A percentile compares a stretch with the other conserved stretches of the same genome.
phyloP scores from a whole-genome alignment of 2,888 invertebrate species.

The Diadromus collaris region DNA sequence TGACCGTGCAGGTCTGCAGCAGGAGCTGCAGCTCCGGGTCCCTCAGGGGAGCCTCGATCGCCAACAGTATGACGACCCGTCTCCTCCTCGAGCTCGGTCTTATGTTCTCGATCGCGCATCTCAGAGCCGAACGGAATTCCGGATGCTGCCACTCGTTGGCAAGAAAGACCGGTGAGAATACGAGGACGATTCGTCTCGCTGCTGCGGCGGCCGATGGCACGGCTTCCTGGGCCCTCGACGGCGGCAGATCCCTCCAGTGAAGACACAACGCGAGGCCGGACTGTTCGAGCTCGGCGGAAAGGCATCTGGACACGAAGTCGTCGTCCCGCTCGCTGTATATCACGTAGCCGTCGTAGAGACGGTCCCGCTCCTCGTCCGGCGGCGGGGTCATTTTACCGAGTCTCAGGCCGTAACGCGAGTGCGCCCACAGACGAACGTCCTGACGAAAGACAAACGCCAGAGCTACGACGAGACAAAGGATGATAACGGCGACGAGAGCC shows the following conservation, averaged over 20 bases:
- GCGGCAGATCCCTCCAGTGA: constrained; percentile 80
- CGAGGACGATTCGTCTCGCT: constrained; percentile 89
- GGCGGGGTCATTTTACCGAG: constrained; percentile 80
- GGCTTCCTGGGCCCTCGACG: constrained; percentile 80
- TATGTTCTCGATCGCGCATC: constrained; percentile 87
- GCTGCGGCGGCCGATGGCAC: constrained; percentile 84
- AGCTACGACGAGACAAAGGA: constrained; percentile 86
- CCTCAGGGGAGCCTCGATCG: constrained; percentile 86
- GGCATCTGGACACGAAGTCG: constrained; percentile 86
- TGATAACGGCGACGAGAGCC: constrained; percentile 86
- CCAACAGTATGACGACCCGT: constrained; percentile 80
- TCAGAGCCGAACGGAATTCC: constrained; percentile 91
- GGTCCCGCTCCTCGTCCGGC: constrained; percentile 82
- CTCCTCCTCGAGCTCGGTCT: constrained; percentile 75
- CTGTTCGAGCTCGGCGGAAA: constrained; percentile 88
- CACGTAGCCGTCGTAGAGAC: constrained; percentile 91
- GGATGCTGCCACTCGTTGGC: constrained; percentile 92
- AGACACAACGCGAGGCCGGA: constrained; percentile 86
- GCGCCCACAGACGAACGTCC: constrained; percentile 90
- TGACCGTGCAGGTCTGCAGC: constrained; percentile 86
- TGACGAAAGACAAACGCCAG: constrained; percentile 88
- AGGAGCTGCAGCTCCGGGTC: constrained; percentile 89
- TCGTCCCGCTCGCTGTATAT: constrained; percentile 92
- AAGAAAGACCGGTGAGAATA: constrained; percentile 90
- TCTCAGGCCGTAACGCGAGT: constrained; percentile 89